These are phyloP conservation scores for human DNA, from an alignment of 2,113 vertebrate species.

Conservation along the genomic window GRCh38 chr3:131790501-131791000, in stretches of 20 bases:
- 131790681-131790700: no score
- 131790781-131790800: not conserved
- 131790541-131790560: not conserved
- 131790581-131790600: not conserved
- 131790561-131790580: not conserved
- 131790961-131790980: not conserved
- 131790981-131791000: not conserved
- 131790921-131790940: not conserved
- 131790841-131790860: not conserved
- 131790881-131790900: not conserved
- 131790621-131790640: not conserved
- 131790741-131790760: not conserved
- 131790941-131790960: not conserved
- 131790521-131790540: not conserved
- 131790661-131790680: not conserved
- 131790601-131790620: not conserved
- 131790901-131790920: not conserved
- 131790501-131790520: not conserved
- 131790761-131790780: not conserved
- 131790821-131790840: not conserved
- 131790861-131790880: not conserved
- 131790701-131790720: not conserved
- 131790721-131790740: not conserved
- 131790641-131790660: not conserved
- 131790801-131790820: not conserved